phyloP scores from a whole-genome alignment of 2,797 vertebrate genomes.

The Intellagama lesueurii region DNA sequence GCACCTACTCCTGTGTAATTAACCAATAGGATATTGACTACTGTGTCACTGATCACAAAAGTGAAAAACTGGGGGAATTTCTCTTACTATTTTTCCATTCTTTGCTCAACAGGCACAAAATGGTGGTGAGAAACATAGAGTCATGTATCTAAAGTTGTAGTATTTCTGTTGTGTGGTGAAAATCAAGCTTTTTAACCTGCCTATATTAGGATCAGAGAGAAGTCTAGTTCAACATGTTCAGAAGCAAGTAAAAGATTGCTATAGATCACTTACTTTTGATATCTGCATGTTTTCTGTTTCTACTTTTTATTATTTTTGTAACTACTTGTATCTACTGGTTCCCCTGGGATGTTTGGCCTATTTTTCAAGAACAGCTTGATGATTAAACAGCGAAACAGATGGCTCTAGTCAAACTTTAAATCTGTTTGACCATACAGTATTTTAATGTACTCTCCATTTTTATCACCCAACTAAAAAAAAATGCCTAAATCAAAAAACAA shows the following conservation, averaged over 20 bases:
- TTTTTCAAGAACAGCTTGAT: conserved; percentile 61
- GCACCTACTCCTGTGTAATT: no score
- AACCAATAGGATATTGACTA: no score
- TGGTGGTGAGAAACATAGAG: background rate
- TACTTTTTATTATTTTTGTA: conserved; percentile 65
- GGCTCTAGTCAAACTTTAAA: conserved; percentile 72
- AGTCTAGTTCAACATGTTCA: conserved; percentile 39
- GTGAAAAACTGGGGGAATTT: background rate
- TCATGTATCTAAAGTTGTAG: background rate
- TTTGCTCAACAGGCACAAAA: background rate
- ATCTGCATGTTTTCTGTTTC: conserved; percentile 62
- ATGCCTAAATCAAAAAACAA: conserved; percentile 55
- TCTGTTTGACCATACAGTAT: conserved; percentile 63
- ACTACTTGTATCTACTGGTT: conserved; percentile 50
- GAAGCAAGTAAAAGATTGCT: conserved; percentile 54
- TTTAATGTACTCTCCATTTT: conserved; percentile 61
- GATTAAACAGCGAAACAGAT: conserved; percentile 74
- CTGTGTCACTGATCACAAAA: background rate
- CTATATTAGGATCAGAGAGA: conserved; percentile 8
- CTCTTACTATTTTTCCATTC: background rate
- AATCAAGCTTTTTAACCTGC: background rate
- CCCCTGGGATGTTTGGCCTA: conserved; percentile 52
- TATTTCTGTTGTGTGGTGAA: conserved; percentile 2
- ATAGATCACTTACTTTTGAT: conserved; percentile 56
- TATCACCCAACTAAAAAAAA: conserved; percentile 37